Evolutionary conservation across 30 jellyfish, hydroid and myxozoan species (phyloP).

Genomic region (Pseudorhiza aurosa): DNA sequence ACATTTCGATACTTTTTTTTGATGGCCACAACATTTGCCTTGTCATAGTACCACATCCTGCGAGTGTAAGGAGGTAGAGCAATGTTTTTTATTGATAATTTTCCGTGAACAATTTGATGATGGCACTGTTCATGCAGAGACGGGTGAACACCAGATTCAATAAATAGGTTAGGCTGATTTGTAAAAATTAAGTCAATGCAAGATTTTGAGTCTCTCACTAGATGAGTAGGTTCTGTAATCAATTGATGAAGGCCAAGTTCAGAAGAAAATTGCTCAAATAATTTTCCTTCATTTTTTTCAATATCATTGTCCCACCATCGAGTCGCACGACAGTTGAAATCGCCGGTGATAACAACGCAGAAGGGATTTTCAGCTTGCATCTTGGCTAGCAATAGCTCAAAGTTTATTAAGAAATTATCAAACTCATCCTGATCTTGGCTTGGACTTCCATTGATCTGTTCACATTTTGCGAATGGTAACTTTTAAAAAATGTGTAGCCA

Average conservation of each 20-base stretch:
- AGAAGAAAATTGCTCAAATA: background rate
- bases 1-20: constrained; percentile 45
- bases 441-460: constrained; percentile 5
- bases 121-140: constrained; percentile 65
- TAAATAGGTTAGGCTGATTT: constrained; percentile 36
- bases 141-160: constrained; percentile 46
- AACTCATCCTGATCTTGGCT: constrained; percentile 29
- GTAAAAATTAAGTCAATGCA: constrained; percentile 31
- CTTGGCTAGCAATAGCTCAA: constrained; percentile 23
- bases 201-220: constrained; percentile 16
- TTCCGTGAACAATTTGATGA: constrained; percentile 45
- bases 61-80: constrained; percentile 50
- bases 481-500: background rate
- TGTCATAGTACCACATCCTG: constrained; percentile 62
- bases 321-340: constrained; percentile 28
- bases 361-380: constrained; percentile 12
- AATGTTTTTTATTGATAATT: constrained; percentile 20
- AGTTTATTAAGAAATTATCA: constrained; percentile 9
- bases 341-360: constrained; percentile 20
- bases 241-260: constrained; percentile 21
- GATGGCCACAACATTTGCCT: constrained; percentile 20
- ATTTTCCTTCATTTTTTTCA: constrained; percentile 36
- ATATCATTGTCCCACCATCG: constrained; percentile 48
- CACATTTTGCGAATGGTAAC: background rate
- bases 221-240: constrained; percentile 32